These are phyloP conservation scores for Lacerta viridis DNA, from an alignment of 2,797 vertebrate species.

Conservation along the genomic window DNA sequence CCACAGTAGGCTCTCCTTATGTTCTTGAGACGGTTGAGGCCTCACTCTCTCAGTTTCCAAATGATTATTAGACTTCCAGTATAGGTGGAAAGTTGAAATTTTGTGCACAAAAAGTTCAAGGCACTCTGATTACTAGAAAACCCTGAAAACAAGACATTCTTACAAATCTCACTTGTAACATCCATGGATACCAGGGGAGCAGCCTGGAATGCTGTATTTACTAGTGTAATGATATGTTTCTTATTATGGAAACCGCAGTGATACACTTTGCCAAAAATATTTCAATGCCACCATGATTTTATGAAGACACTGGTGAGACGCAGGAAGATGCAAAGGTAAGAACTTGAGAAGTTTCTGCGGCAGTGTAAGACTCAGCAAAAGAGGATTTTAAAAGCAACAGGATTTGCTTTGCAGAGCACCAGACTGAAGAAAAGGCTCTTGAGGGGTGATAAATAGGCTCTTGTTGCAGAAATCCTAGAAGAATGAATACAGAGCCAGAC, in stretches of 20 bases:
- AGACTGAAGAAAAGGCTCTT: constrained; percentile 74
- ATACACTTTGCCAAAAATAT: constrained; percentile 59
- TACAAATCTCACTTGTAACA: background rate
- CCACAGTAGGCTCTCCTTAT: background rate
- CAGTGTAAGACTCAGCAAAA: constrained; percentile 12
- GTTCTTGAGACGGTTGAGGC: background rate
- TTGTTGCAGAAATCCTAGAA: constrained; percentile 68
- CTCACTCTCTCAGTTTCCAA: background rate
- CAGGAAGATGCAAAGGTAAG: background rate
- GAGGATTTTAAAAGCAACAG: constrained; percentile 69
- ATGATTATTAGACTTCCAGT: background rate
- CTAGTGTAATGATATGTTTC: constrained; percentile 49
- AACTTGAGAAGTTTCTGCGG: background rate
- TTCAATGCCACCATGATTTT: background rate
- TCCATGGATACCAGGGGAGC: background rate
- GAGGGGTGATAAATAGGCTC: constrained; percentile 65
- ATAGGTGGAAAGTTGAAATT: background rate
- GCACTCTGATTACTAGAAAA: background rate
- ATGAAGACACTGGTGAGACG: constrained; percentile 11
- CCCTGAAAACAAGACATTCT: background rate
- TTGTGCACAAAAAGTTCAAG: background rate
- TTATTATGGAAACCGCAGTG: constrained; percentile 61
- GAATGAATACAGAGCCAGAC: constrained; percentile 62
- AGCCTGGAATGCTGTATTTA: constrained; percentile 24
- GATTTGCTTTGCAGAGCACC: constrained; percentile 52